Percentiles rank a stretch among this genome's conserved stretches.
These are phyloP conservation scores for Fopius arisanus DNA, from an alignment of 1,140 invertebrate genomes.

Conservation along the genomic window DNA sequence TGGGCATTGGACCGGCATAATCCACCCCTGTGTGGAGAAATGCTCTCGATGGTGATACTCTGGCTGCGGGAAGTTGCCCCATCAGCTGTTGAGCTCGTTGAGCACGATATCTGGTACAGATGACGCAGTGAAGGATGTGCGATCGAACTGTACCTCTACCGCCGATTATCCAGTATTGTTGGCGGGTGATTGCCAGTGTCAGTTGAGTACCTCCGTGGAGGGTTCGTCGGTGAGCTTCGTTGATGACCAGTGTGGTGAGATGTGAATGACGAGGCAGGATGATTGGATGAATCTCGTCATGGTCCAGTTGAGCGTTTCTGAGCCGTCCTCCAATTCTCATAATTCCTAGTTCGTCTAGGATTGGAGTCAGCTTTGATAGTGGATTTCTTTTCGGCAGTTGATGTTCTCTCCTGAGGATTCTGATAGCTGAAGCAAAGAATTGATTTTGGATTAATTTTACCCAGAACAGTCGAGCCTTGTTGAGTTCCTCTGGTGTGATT, in stretches of 20 bases:
- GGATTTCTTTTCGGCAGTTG: background rate
- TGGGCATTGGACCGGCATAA: too few species aligned
- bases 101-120: slow-evolving; percentile 19
- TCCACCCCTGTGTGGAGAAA: too few species aligned
- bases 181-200: slow-evolving; percentile 33
- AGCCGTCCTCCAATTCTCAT: too few species aligned
- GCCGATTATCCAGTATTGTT: slow-evolving; percentile 43
- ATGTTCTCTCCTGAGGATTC: background rate
- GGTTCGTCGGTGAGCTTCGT: slow-evolving; percentile 35
- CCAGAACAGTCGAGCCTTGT: too few species aligned
- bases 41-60: too few species aligned
- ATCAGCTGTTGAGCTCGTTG: too few species aligned
- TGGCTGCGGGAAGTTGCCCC: too few species aligned
- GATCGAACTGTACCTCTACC: slow-evolving; percentile 18
- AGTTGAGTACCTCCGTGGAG: slow-evolving; percentile 42
- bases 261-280: slow-evolving; percentile 45
- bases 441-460: too few species aligned
- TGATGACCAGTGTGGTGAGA: slow-evolving; percentile 38
- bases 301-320: background rate
- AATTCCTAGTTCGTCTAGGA: slow-evolving; percentile 11
- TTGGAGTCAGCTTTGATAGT: background rate
- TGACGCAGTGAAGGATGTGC: slow-evolving; percentile 1
- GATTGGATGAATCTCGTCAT: slow-evolving; percentile 29
- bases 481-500: too few species aligned
- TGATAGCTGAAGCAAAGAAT: too few species aligned